These are phyloP conservation scores for Drosophila vallismaia DNA, from an alignment of 2,888 invertebrate genomes.

Conservation along the genomic window DNA sequence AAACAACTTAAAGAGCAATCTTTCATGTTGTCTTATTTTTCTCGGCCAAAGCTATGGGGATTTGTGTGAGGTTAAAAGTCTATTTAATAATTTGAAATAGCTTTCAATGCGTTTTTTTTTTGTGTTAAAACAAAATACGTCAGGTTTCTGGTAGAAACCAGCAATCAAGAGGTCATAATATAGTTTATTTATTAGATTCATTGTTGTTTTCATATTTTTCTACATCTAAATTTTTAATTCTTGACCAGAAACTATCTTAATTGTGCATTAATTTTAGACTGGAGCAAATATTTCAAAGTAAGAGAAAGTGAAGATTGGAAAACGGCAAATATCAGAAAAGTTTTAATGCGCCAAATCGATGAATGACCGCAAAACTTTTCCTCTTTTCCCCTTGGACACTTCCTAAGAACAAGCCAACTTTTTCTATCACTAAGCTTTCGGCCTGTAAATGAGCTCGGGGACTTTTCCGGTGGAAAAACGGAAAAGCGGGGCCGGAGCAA, in stretches of 20 bases:
- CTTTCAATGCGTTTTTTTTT: no score
- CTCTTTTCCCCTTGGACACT: conserved; percentile 60
- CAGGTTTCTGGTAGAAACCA: no score
- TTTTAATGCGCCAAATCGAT: conserved; percentile 77
- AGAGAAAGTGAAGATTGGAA: conserved; percentile 38
- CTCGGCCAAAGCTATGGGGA: background rate
- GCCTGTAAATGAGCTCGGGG: conserved; percentile 66
- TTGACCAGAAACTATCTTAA: background rate
- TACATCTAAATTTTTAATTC: no score
- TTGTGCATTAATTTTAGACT: conserved; percentile 4
- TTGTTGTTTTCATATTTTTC: no score
- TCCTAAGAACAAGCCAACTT: conserved; percentile 64
- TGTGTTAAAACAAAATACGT: no score
- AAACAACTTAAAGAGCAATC: background rate
- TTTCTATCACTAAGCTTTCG: conserved; percentile 56
- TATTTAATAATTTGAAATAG: no score
- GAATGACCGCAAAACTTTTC: conserved; percentile 72
- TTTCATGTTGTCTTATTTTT: conserved; percentile 11
- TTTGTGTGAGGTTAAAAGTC: background rate
- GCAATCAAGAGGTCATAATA: no score
- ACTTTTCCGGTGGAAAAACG: background rate
- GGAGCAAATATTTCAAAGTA: conserved; percentile 1
- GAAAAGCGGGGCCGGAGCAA: background rate
- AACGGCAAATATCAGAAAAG: conserved; percentile 68
- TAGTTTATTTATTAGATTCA: no score